A percentile compares a stretch with the other conserved stretches of the same genome.
phyloP scores from a whole-genome alignment of 2,797 vertebrate genomes.

The Anas acuta region DNA sequence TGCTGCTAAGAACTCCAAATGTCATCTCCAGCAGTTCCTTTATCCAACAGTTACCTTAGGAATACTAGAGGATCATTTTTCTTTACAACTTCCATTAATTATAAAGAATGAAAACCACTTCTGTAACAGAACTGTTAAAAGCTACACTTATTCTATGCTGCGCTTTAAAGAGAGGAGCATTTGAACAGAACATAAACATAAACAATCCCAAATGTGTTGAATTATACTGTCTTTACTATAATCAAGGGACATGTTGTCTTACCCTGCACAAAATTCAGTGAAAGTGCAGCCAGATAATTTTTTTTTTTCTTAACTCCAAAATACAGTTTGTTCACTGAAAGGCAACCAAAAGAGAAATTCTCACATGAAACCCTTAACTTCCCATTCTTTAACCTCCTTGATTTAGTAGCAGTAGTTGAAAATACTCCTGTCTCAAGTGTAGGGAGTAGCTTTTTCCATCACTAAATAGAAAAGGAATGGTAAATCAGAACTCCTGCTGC shows the following conservation, averaged over 20 bases:
- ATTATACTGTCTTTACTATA: background rate
- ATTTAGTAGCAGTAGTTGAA: background rate
- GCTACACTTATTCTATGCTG: background rate
- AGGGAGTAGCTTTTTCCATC: background rate
- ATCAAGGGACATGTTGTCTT: background rate
- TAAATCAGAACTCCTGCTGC: background rate
- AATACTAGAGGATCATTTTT: background rate
- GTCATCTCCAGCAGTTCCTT: background rate
- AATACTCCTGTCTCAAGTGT: background rate
- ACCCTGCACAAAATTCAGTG: accelerated
- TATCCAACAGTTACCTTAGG: background rate
- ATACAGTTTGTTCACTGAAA: background rate
- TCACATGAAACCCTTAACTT: background rate
- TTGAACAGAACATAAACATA: background rate
- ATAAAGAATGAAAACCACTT: background rate
- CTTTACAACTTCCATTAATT: background rate
- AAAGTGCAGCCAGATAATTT: background rate
- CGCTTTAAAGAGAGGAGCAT: background rate
- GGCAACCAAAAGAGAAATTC: background rate
- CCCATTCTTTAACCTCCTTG: background rate
- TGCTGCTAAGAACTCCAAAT: background rate
- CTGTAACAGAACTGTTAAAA: background rate
- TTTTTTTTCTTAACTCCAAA: background rate
- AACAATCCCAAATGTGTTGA: background rate
- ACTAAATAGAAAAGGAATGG: background rate